Base-by-base conservation (phyloP, 1,140 invertebrate genomes). In the Limonius californicus region DNA sequence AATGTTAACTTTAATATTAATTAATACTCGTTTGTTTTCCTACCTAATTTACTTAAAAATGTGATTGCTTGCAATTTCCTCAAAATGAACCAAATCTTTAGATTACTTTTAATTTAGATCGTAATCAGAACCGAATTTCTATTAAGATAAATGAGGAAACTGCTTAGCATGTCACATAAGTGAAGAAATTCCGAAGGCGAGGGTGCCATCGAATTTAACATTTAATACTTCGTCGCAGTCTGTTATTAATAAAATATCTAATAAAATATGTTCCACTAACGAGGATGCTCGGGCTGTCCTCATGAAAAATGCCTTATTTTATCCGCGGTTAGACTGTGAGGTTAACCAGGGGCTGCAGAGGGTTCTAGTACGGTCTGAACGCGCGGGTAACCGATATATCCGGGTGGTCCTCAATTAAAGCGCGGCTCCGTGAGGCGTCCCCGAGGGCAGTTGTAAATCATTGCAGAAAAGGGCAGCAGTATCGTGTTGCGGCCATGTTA, bases 401-500 rank as follows among this genome's bases (percentile, higher is more conserved):
- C 50, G 59, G 59, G 54, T 61, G 59, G 59, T 61, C 53, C 59
- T 61, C 59, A 61, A 61, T 61, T 61, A 61, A 61, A 61, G 32
- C 59, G 53, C 32, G 23, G 54, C 50, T 56, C 54, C 32, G 35
- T 54, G 32, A 56, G 39, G 39, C 53, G 39, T 45, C 59, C 59
- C 35, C 42, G 42, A 45, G 59, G 59, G 59, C 54, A 15, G 59
- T 27, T 47, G 53, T 61, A 61, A 61, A 61, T 61, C 59, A 61
- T 61, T 56, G 53, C 59, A 18, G 53, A 50, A 61, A 53, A 61
- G 53, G 50, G 59, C 53, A 61, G 12, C 23, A 32, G 23, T 55
- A 56, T 61, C 50, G 39, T 61, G 59, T 55, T 61, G 47, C 43
- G 58, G 43, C 47, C 35, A 54, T 60, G 58, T 60, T 60, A 60